phyloP scores from a whole-genome alignment of 2,113 vertebrate species.

The Hydrochoerus hydrochaeris region DNA sequence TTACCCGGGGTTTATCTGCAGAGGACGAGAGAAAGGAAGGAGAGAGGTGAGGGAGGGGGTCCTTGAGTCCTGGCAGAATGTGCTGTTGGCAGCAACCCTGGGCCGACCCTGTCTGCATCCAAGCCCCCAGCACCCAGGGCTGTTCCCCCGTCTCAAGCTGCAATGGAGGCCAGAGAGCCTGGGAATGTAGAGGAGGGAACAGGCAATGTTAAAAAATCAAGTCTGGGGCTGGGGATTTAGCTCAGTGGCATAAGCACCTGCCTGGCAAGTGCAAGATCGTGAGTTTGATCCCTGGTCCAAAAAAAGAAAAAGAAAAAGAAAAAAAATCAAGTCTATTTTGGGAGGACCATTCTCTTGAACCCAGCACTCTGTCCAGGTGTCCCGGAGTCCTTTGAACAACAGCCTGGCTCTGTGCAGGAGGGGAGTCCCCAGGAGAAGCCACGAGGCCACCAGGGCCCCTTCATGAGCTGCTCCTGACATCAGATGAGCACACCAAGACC shows the following conservation, averaged over 20 bases:
- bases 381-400: neutral
- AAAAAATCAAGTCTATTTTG: neutral
- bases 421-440: neutral
- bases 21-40: neutral
- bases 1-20: neutral
- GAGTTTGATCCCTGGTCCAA: too few relatives aligned
- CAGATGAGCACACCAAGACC: neutral
- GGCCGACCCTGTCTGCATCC: fast-evolving
- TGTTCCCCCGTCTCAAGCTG: too few relatives aligned
- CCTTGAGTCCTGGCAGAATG: fast-evolving
- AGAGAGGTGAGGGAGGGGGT: neutral
- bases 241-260: too few relatives aligned
- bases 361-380: neutral
- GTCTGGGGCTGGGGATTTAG: too few relatives aligned
- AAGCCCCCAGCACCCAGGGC: fast-evolving
- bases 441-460: neutral
- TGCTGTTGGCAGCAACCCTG: fast-evolving
- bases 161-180: neutral
- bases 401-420: neutral
- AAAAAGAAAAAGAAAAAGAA: too few relatives aligned
- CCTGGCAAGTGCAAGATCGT: too few relatives aligned
- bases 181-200: too few relatives aligned
- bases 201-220: neutral
- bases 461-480: fast-evolving
- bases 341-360: neutral